A percentile compares a stretch with the other conserved stretches of the same genome.
phyloP scores from a whole-genome alignment of 2,797 vertebrate genomes.

The Falco concolor region DNA sequence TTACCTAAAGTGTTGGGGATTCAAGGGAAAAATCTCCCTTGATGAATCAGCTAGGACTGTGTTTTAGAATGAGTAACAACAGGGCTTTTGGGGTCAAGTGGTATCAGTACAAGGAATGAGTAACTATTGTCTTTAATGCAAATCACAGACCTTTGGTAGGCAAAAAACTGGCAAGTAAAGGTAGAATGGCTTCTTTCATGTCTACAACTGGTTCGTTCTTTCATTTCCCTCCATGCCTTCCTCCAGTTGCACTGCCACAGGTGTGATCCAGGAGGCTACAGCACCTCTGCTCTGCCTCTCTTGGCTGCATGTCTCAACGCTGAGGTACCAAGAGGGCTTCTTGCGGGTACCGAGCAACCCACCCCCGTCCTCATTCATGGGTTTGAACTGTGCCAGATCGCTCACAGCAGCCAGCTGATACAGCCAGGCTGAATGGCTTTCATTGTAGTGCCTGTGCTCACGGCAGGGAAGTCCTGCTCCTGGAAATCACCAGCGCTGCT shows the following conservation, averaged over 20 bases:
- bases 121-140: background rate
- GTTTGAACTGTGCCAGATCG: background rate
- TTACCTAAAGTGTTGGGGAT: background rate
- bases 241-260: background rate
- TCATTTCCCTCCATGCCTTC: background rate
- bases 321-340: background rate
- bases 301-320: accelerated
- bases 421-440: background rate
- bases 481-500: background rate
- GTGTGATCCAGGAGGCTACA: background rate
- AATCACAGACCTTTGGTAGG: background rate
- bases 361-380: background rate
- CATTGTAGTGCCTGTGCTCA: background rate
- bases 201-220: background rate
- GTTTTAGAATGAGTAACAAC: background rate
- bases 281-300: background rate
- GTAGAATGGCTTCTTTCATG: background rate
- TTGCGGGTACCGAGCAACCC: background rate
- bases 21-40: background rate
- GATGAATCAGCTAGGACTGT: background rate
- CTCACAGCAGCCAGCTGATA: background rate
- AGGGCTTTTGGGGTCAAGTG: background rate
- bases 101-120: background rate
- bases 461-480: background rate
- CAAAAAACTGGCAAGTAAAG: background rate